Base-by-base conservation (phyloP, 2,113 vertebrate species). In the Calyptommatus sinebrachiatus region DNA sequence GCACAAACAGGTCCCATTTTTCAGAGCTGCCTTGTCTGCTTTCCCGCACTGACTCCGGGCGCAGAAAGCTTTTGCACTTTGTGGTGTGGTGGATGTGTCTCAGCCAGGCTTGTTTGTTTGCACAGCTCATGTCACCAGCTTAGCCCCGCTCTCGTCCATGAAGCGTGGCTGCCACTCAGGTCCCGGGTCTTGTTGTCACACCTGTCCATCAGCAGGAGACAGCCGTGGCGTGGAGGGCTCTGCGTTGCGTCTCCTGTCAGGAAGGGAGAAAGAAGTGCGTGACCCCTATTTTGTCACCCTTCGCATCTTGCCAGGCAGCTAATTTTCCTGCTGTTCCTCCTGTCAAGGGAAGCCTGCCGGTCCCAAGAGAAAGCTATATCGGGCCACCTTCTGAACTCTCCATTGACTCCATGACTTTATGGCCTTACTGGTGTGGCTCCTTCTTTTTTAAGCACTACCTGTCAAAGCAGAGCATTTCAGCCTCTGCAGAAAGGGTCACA, bases 241-340 rank as follows among this genome's bases (percentile, higher is more conserved):
- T 50, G 45, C 29, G 63, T 77, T 18, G 1, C 77, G 79, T 81
- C 71, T 81, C 60, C 91, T 91, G 92, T 93, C 94, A 90, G 18
- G 10, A 26, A 11, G 35, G 50, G 35, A 74, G 50, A 66, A 35
- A 66, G 50, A 45, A 7, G 2, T 0, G 2, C 81, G 66, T 82
- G 81, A 83, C 77, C 41, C 3, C 35, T 26, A 50, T 78, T 71
- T 53, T 53, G 73, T 90, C 90, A 85, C 87, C 87, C 28, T 63
- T 1, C 0, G 9, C 84, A 77, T 83, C 82, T 35, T 70, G 84
- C 84, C 90, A 20, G 6, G 0, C 10, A 0, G 3, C 28, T 26
- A 7, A 45, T 50, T 26, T 71, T 35, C 72, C 77, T 76, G 71
- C 65, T 28, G 31, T 0, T 57, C 68, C 1, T 80, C 63, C 81